These are phyloP conservation scores for Nipponia nippon DNA, from an alignment of 2,113 vertebrate species.

Conservation along the genomic window DNA sequence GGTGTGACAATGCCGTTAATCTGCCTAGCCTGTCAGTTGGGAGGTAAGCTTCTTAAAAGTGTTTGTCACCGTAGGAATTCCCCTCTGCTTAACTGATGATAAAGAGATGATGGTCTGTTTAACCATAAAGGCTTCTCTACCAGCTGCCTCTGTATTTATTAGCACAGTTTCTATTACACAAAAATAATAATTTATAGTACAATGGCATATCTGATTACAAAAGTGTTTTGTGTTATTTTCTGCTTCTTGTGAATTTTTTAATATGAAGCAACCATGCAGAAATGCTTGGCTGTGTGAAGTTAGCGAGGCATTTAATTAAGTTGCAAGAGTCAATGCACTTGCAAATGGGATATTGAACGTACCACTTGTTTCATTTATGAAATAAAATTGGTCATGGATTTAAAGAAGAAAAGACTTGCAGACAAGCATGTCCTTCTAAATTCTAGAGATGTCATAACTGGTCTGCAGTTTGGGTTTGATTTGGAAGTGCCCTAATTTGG, in stretches of 20 bases:
- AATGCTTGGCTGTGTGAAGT: constrained; percentile 1
- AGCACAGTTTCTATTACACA: background rate
- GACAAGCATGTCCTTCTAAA: background rate
- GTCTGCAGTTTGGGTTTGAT: background rate
- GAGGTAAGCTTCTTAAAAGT: constrained; percentile 21
- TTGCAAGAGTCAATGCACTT: background rate
- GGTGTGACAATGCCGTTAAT: background rate
- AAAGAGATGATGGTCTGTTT: constrained; percentile 16
- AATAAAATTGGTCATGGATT: background rate
- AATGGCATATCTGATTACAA: background rate
- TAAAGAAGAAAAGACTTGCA: background rate
- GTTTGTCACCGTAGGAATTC: constrained; percentile 45
- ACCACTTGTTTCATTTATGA: background rate
- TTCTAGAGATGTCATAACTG: background rate
- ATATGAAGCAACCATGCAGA: background rate
- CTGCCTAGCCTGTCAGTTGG: background rate
- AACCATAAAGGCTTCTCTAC: background rate
- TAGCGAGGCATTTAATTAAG: constrained; percentile 36
- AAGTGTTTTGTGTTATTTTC: background rate
- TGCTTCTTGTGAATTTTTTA: background rate
- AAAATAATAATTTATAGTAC: constrained; percentile 6
- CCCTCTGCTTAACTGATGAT: constrained; percentile 3
- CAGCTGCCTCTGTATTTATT: constrained; percentile 38
- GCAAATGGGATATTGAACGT: background rate
- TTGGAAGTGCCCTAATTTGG: background rate